Evolutionary conservation across 2,797 vertebrate genomes (phyloP).

Genomic region (Pseudochaenichthys georgianus): DNA sequence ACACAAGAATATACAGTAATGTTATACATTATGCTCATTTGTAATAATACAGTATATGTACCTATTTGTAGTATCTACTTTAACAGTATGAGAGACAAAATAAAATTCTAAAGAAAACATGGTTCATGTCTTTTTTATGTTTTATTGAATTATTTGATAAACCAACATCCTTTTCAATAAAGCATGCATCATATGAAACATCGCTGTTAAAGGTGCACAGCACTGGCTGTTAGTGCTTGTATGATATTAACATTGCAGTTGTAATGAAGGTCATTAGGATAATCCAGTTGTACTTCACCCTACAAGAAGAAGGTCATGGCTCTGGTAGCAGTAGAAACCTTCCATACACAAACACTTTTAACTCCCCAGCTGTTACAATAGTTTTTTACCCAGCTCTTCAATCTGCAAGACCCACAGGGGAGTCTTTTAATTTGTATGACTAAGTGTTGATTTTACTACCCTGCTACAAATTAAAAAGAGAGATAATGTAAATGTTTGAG

Average conservation of each 20-base stretch:
- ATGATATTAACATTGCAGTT: conserved; percentile 4
- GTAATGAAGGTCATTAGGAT: conserved; percentile 28
- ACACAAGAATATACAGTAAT: conserved; percentile 73
- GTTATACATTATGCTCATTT: conserved; percentile 77
- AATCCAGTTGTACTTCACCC: conserved; percentile 12
- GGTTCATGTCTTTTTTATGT: conserved; percentile 16
- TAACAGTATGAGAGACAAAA: conserved; percentile 48
- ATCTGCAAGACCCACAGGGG: conserved; percentile 39
- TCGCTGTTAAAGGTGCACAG: neutral
- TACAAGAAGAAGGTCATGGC: conserved; percentile 2
- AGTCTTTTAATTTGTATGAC: conserved; percentile 49
- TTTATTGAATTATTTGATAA: conserved; percentile 10
- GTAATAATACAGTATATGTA: conserved; percentile 68
- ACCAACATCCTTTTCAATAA: neutral
- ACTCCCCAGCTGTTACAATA: conserved; percentile 75
- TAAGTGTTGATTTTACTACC: conserved; percentile 51
- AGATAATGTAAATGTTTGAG: neutral
- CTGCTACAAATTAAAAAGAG: conserved; percentile 39
- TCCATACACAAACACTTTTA: conserved; percentile 43
- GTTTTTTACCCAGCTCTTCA: conserved; percentile 21
- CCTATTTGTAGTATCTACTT: conserved; percentile 73
- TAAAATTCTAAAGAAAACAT: conserved; percentile 28
- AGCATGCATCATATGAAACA: neutral
- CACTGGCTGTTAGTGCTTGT: neutral
- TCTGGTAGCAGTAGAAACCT: conserved; percentile 27